These are phyloP conservation scores for Carapus acus DNA, from an alignment of 2,797 vertebrate species.

Conservation along the genomic window DNA sequence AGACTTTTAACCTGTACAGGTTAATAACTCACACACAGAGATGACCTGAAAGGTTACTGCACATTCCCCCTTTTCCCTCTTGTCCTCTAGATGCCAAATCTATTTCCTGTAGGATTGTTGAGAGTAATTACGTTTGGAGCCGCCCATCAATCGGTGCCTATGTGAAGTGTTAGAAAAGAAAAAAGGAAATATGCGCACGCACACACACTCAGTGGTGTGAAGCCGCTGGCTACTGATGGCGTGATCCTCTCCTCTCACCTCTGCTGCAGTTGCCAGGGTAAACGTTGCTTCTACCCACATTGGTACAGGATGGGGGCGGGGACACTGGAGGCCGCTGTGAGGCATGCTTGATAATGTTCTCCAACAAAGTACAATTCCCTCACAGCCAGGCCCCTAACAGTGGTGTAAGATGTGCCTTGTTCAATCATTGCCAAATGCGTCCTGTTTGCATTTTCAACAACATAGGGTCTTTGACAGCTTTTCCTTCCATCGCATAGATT, in stretches of 20 bases:
- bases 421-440: slow-evolving; percentile 43
- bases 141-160: slow-evolving; percentile 60
- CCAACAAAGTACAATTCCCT: slow-evolving; percentile 65
- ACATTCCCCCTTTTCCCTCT: slow-evolving; percentile 5
- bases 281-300: slow-evolving; percentile 50
- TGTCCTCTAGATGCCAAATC: slow-evolving; percentile 40
- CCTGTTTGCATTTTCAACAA: slow-evolving; percentile 45
- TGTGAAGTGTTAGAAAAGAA: slow-evolving; percentile 17
- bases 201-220: slow-evolving; percentile 49
- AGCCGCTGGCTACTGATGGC: slow-evolving; percentile 41
- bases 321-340: slow-evolving; percentile 47
- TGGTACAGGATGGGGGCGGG: slow-evolving; percentile 18
- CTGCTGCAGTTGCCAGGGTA: slow-evolving; percentile 39
- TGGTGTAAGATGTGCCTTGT: slow-evolving; percentile 43
- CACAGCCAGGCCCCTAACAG: slow-evolving; percentile 54
- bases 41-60: slow-evolving; percentile 6
- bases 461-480: too few relatives aligned
- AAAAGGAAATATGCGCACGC: too few relatives aligned
- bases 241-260: slow-evolving; percentile 16
- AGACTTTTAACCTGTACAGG: slow-evolving; percentile 1
- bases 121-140: slow-evolving; percentile 55
- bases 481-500: too few relatives aligned
- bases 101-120: slow-evolving; percentile 47
- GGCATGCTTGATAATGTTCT: slow-evolving; percentile 64
- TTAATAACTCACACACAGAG: slow-evolving; percentile 1